Base-by-base conservation (phyloP, 1,140 invertebrate species). In the Halesus radiatus region DNA sequence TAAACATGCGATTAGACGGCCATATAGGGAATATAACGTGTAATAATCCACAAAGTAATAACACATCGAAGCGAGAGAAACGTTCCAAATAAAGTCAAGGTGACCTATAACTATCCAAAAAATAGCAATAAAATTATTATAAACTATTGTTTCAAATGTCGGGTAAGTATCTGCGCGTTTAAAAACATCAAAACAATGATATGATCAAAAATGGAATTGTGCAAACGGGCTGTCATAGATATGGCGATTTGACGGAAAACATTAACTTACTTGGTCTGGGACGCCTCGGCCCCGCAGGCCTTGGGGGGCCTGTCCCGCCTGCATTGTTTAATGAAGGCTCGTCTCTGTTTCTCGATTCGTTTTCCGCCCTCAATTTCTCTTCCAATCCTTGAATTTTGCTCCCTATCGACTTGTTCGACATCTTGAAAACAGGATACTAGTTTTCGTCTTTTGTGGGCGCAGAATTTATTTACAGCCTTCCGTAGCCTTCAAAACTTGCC, bases 311-410 rank as follows among this genome's bases (percentile, higher is more conserved):
- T n/a, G 52, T 72, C 18, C 54, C 37, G 70, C 79, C 79, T 73
- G 23, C 68, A 79, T 75, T 80, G 73, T 75, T 54, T 32, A 54
- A 15, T 54, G 60, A 75, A 29, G 56, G 22, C 7, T 74, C 62
- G 15, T 74, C 70, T 75, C 78, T 80, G 20, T 50, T 64, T 23
- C 73, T 29, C 16, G 92, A 90, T 85, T 92, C 92, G 86, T 93
- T 93, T 88, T 94, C 93, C 50, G 91, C 92, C 84, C 90, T 90
- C 64, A 94, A 87, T 73, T 92, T 88, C 80, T 91, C 91, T 87
- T 94, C 91, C 82, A 94, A 86, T 81, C 92, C 92, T 83, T 92
- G 88, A 84, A 94, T 91, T 88, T 92, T 93, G 81, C 89, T 91
- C 85, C 90, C 91, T 85, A 93, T 87, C 81, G 89, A 84, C 60